These are phyloP conservation scores for Dione vanillae DNA, from an alignment of 2,888 invertebrate species.

Conservation along the genomic window DNA sequence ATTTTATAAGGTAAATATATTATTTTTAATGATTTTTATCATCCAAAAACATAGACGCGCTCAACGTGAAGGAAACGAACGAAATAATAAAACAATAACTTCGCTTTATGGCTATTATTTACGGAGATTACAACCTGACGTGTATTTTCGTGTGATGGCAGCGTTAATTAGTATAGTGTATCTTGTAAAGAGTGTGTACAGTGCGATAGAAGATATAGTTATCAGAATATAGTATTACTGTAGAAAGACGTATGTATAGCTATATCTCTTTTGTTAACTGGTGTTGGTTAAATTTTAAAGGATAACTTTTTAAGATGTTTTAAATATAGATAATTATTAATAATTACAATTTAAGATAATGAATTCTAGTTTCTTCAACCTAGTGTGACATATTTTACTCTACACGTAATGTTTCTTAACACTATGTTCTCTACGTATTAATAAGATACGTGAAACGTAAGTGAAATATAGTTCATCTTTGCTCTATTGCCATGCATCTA, in stretches of 20 bases:
- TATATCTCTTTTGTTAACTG: too few species aligned
- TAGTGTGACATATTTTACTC: too few species aligned
- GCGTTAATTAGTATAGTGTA: conserved; percentile 36
- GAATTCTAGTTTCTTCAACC: too few species aligned
- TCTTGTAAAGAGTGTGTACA: conserved; percentile 16
- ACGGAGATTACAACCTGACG: conserved; percentile 37
- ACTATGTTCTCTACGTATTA: too few species aligned
- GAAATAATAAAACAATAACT: conserved; percentile 39
- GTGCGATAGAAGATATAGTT: background rate
- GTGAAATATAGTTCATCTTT: background rate
- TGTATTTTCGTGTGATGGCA: conserved; percentile 38
- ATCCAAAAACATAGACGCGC: conserved; percentile 23
- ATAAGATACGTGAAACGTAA: too few species aligned
- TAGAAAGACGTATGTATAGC: background rate
- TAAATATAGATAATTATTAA: too few species aligned
- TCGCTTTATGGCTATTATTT: conserved; percentile 40
- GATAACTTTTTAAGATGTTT: too few species aligned
- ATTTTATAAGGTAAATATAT: conserved; percentile 12
- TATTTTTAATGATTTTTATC: conserved; percentile 21
- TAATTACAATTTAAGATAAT: too few species aligned
- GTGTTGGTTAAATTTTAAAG: too few species aligned
- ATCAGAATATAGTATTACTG: background rate
- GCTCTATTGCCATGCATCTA: background rate
- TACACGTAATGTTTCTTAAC: too few species aligned
- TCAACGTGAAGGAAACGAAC: conserved; percentile 28